These are phyloP conservation scores for Centrocercus urophasianus DNA, from an alignment of 2,113 vertebrate species.

Conservation along the genomic window DNA sequence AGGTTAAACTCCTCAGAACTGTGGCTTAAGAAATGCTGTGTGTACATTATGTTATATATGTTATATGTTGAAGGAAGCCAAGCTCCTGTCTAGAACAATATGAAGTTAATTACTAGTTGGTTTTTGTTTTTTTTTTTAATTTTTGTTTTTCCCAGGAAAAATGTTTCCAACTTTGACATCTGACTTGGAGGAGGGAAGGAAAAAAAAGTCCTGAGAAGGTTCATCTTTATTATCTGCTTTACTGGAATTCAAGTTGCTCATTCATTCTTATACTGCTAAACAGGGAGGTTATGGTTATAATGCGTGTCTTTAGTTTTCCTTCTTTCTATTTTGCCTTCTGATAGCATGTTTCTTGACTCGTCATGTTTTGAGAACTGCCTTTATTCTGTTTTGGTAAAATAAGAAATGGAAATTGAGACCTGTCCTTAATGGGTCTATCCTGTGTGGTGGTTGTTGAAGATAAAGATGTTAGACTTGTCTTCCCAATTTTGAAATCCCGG, in stretches of 20 bases:
- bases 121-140: not conserved
- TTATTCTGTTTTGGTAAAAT: not conserved
- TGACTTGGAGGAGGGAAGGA: too few relatives aligned
- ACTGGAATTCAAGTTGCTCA: accelerated
- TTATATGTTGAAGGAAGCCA: not conserved
- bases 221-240: not conserved
- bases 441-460: not conserved
- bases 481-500: not conserved
- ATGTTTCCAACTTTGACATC: not conserved
- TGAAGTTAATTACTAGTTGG: not conserved
- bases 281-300: accelerated
- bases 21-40: not conserved
- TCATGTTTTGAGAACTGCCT: not conserved
- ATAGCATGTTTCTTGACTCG: not conserved
- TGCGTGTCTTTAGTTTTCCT: not conserved
- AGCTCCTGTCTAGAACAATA: not conserved
- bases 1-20: not conserved
- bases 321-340: not conserved
- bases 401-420: conserved; percentile 9
- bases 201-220: not conserved
- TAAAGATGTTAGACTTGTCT: not conserved
- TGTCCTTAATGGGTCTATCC: conserved; percentile 31
- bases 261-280: not conserved
- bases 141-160: not conserved
- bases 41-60: not conserved